phyloP scores from a whole-genome alignment of 2,113 vertebrate genomes.

The Pimephales promelas region DNA sequence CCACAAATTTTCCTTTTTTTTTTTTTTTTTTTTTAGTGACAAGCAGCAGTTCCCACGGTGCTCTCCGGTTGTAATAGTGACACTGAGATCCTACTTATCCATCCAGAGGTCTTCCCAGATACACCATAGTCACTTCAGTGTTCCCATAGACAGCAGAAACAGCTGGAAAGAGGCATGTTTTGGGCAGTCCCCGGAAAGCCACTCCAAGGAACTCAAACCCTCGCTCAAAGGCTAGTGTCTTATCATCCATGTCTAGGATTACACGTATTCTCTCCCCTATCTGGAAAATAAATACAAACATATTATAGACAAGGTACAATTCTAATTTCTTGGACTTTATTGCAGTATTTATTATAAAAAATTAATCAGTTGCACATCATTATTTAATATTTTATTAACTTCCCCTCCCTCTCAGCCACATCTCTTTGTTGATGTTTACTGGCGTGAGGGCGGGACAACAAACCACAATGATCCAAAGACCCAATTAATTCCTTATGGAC shows the following conservation, averaged over 20 bases:
- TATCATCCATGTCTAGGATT: conserved; percentile 99
- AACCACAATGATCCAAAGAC: too few species aligned
- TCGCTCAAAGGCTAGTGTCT: conserved; percentile 96
- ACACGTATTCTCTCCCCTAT: conserved; percentile 98
- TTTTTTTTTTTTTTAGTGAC: conserved; percentile 38
- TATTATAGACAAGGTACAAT: not conserved
- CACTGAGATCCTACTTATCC: conserved; percentile 71
- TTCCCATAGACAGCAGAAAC: conserved; percentile 98
- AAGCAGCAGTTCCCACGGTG: conserved; percentile 52
- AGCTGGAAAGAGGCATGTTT: conserved; percentile 95
- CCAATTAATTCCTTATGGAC: too few species aligned
- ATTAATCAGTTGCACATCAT: too few species aligned
- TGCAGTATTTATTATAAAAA: too few species aligned
- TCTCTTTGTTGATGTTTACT: too few species aligned
- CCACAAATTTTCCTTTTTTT: not conserved
- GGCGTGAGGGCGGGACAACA: too few species aligned
- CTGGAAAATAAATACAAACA: conserved; percentile 69
- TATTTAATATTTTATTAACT: too few species aligned
- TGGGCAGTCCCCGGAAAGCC: conserved; percentile 96
- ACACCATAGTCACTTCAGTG: conserved; percentile 99
- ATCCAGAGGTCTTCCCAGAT: conserved; percentile 95
- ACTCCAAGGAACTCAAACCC: conserved; percentile 97
- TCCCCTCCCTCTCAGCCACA: too few species aligned
- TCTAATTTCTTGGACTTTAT: too few species aligned
- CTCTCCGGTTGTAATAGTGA: conserved; percentile 27